These are phyloP conservation scores for Tetheella fluctuosa DNA, from an alignment of 2,888 invertebrate genomes.

Conservation along the genomic window DNA sequence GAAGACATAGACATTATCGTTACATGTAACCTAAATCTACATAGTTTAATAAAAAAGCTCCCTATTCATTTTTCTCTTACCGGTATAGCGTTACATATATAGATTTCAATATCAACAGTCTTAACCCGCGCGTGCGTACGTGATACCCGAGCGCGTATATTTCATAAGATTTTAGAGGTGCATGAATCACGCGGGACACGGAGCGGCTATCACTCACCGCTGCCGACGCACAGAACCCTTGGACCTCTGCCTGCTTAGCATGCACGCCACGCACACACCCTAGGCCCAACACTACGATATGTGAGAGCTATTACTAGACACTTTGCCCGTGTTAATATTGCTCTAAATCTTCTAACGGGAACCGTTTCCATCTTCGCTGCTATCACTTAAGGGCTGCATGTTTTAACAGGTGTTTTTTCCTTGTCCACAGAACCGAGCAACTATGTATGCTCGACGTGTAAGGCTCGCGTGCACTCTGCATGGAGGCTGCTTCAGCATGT, in stretches of 20 bases:
- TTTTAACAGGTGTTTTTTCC: constrained; percentile 46
- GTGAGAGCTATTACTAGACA: constrained; percentile 84
- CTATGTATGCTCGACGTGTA: constrained; percentile 97
- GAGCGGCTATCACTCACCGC: constrained; percentile 81
- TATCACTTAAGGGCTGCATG: constrained; percentile 38
- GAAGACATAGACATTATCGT: background rate
- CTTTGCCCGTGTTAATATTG: constrained; percentile 83
- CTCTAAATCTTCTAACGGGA: constrained; percentile 75
- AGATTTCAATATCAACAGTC: constrained; percentile 84
- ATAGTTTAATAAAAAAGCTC: constrained; percentile 3
- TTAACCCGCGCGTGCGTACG: constrained; percentile 79
- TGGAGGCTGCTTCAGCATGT: constrained; percentile 98
- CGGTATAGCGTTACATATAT: constrained; percentile 74
- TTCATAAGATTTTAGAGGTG: constrained; percentile 84
- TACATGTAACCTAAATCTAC: background rate
- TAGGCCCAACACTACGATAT: constrained; percentile 82
- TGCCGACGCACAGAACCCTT: constrained; percentile 67
- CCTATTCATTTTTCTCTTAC: constrained; percentile 51
- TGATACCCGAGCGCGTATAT: constrained; percentile 80
- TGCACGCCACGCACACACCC: constrained; percentile 74
- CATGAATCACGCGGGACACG: constrained; percentile 84
- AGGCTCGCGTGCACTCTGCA: constrained; percentile 95
- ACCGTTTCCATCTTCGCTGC: constrained; percentile 51
- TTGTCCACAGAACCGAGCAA: constrained; percentile 94
- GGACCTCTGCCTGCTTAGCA: constrained; percentile 77